Conservation (phyloP, 1,140 invertebrate species). For the Diplogasteroides magnus region DNA sequence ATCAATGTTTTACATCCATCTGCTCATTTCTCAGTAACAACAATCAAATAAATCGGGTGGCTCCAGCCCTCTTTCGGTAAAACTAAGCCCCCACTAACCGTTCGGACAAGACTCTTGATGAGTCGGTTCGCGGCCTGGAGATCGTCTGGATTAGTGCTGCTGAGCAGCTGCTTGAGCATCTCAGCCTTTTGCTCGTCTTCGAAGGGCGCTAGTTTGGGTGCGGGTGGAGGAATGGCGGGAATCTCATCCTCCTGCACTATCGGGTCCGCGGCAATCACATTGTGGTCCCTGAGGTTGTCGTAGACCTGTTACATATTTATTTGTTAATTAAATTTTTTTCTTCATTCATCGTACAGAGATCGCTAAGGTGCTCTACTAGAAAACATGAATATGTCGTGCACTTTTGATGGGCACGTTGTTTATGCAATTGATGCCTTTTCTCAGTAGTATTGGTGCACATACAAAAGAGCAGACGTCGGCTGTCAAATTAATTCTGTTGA, state of each 20-base stretch:
- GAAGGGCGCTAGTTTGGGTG: background rate
- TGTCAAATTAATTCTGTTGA: too few species aligned
- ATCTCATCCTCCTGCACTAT: conserved; percentile 8
- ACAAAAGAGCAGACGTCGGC: too few species aligned
- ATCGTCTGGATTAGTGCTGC: conserved; percentile 10
- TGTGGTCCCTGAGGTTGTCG: conserved; percentile 8
- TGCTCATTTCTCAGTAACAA: too few species aligned
- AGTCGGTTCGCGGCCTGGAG: conserved; percentile 14
- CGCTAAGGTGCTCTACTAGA: too few species aligned
- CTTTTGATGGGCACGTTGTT: too few species aligned
- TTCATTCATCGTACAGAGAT: too few species aligned
- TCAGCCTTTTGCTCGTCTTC: conserved; percentile 2
- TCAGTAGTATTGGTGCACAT: too few species aligned
- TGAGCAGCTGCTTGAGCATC: conserved; percentile 11
- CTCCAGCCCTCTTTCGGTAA: background rate
- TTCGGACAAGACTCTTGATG: conserved; percentile 13
- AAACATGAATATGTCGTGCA: background rate
- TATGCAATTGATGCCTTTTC: too few species aligned
- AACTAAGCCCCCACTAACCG: too few species aligned
- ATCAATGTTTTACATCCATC: too few species aligned
- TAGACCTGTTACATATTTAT: conserved; percentile 9
- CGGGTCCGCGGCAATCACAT: conserved; percentile 7
- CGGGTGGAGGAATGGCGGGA: background rate
- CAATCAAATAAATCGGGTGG: too few species aligned
- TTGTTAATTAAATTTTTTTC: background rate